phyloP scores from a whole-genome alignment of 2,113 vertebrate genomes.

The Choloepus hoffmanni region DNA sequence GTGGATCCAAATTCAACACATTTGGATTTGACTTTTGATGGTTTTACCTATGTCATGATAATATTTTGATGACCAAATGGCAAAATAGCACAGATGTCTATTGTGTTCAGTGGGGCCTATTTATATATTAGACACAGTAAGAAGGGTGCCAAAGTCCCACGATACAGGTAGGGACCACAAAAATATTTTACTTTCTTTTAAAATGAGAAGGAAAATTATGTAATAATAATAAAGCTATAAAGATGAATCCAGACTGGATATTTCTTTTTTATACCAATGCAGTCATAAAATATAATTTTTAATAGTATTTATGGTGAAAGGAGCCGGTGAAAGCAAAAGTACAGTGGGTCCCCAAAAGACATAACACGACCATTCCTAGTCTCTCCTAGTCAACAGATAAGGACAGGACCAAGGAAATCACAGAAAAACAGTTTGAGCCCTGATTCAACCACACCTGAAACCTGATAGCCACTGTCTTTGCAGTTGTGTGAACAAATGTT shows the following conservation, averaged over 20 bases:
- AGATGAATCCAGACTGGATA: background rate
- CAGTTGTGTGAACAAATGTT: background rate
- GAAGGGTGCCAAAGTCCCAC: background rate
- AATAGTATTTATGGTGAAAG: background rate
- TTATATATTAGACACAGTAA: background rate
- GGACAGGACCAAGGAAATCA: background rate
- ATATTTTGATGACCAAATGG: background rate
- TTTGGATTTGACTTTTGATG: background rate
- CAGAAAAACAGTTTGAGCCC: background rate
- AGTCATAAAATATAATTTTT: background rate
- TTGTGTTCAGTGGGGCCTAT: background rate
- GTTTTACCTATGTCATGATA: no score
- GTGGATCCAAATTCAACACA: background rate
- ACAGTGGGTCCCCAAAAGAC: background rate
- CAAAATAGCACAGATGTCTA: background rate
- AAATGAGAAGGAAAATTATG: background rate
- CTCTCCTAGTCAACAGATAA: background rate
- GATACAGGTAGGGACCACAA: background rate
- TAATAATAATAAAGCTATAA: background rate
- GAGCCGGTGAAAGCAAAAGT: background rate
- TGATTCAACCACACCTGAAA: background rate
- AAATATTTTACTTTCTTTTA: conserved; percentile 5
- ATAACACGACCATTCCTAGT: background rate
- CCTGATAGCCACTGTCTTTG: rapidly evolving
- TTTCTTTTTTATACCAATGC: background rate